Evolutionary conservation across 2,113 vertebrate species (phyloP).

Genomic region (Otolemur garnettii): DNA sequence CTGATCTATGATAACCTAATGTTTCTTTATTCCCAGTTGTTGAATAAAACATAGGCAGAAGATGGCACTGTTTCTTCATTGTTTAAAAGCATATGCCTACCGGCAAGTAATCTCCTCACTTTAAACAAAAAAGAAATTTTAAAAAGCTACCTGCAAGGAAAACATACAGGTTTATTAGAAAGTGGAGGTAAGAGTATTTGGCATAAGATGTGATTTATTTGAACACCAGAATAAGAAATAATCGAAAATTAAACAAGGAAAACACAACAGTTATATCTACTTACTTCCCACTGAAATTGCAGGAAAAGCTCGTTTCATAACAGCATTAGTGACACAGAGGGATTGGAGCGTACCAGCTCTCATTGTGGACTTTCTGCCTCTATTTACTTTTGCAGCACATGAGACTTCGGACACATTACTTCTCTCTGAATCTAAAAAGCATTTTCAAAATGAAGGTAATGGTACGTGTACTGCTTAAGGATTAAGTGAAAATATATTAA

Average conservation of each 20-base stretch:
- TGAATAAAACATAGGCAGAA: slow-evolving; percentile 83
- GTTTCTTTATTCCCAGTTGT: slow-evolving; percentile 58
- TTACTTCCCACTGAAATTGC: neutral
- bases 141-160: neutral
- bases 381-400: neutral
- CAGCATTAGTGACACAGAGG: neutral
- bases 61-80: slow-evolving; percentile 87
- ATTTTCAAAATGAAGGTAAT: neutral
- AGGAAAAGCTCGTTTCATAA: neutral
- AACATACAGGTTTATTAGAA: neutral
- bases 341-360: fast-evolving
- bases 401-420: neutral
- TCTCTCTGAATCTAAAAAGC: neutral
- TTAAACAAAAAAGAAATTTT: neutral
- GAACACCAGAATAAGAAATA: neutral
- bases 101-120: slow-evolving; percentile 28
- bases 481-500: neutral
- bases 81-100: slow-evolving; percentile 59
- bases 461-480: neutral
- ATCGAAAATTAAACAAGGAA: slow-evolving; percentile 14
- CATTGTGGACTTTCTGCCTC: fast-evolving
- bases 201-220: neutral
- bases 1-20: slow-evolving; percentile 27
- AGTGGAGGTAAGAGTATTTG: neutral
- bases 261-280: neutral